A percentile compares a stretch with the other conserved stretches of the same genome.
Evolutionary conservation across 2,888 invertebrate species (phyloP).

Genomic region (Boloria euphrosyne): DNA sequence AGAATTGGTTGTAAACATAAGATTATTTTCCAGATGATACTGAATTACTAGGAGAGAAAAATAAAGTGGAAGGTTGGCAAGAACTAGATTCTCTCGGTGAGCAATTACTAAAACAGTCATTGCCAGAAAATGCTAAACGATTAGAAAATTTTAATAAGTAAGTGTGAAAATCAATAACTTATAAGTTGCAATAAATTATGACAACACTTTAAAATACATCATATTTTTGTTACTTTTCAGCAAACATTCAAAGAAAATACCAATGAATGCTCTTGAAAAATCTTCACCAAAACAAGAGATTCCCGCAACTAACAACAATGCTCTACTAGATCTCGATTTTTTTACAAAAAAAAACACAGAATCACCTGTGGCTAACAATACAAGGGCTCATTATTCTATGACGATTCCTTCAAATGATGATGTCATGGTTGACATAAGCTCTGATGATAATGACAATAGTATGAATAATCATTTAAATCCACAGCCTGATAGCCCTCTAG

Average conservation of each 20-base stretch:
- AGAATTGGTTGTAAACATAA: background rate
- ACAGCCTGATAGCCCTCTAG: constrained; percentile 46
- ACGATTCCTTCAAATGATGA: constrained; percentile 65
- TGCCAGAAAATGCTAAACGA: constrained; percentile 76
- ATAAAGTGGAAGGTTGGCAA: constrained; percentile 82
- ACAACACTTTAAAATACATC: constrained; percentile 37
- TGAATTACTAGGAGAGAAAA: constrained; percentile 59
- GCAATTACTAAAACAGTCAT: constrained; percentile 87
- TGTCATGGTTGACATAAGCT: constrained; percentile 81
- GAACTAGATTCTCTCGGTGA: constrained; percentile 92
- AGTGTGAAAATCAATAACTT: constrained; percentile 9
- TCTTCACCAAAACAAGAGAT: constrained; percentile 60
- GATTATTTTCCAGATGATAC: constrained; percentile 54
- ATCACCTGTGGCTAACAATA: constrained; percentile 36
- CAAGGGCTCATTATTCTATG: constrained; percentile 37
- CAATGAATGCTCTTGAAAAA: constrained; percentile 84
- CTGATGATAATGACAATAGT: constrained; percentile 50
- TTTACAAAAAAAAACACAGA: constrained; percentile 68
- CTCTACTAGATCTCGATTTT: constrained; percentile 76
- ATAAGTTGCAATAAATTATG: background rate
- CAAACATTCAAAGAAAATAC: constrained; percentile 81
- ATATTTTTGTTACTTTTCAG: constrained; percentile 56
- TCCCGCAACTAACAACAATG: constrained; percentile 47
- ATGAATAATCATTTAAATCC: constrained; percentile 43
- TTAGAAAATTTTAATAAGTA: constrained; percentile 69